Conservation (phyloP, 64 coral and sea anemone genomes). For the Pocillopora damicornis region DNA sequence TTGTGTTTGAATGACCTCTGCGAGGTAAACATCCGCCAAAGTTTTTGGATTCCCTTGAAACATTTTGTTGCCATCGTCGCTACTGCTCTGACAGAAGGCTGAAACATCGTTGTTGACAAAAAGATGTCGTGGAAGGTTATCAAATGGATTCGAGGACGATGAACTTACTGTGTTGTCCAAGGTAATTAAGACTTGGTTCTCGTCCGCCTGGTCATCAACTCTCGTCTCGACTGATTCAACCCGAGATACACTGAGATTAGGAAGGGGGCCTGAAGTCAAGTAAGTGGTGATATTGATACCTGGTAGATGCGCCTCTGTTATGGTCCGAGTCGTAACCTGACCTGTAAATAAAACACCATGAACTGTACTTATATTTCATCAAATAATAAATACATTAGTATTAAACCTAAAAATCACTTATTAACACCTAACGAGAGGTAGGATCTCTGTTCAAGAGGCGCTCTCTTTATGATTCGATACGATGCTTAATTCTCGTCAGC, state of each 20-base stretch:
- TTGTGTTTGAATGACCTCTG: constrained; percentile 11
- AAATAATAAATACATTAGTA: no score
- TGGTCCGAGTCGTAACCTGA: neutral
- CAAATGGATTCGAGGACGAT: neutral
- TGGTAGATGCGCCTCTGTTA: neutral
- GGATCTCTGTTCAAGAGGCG: no score
- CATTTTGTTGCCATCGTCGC: neutral
- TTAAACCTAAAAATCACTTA: no score
- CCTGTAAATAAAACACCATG: neutral
- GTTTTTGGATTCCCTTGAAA: neutral
- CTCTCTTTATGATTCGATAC: no score
- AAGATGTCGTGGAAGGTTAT: constrained; percentile 15
- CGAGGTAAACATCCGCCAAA: constrained; percentile 15
- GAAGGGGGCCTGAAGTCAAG: constrained; percentile 19
- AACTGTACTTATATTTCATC: neutral
- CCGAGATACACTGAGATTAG: neutral
- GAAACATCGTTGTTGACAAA: constrained; percentile 25
- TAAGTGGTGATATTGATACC: constrained; percentile 13
- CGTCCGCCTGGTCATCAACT: neutral
- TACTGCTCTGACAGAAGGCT: constrained; percentile 9
- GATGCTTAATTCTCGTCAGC: no score
- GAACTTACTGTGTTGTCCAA: constrained; percentile 13
- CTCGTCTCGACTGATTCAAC: constrained; percentile 6
- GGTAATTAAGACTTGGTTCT: constrained; percentile 1
- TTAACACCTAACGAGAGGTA: no score